Conservation (phyloP, 2,113 vertebrate genomes). For the Toxotes chatareus region DNA sequence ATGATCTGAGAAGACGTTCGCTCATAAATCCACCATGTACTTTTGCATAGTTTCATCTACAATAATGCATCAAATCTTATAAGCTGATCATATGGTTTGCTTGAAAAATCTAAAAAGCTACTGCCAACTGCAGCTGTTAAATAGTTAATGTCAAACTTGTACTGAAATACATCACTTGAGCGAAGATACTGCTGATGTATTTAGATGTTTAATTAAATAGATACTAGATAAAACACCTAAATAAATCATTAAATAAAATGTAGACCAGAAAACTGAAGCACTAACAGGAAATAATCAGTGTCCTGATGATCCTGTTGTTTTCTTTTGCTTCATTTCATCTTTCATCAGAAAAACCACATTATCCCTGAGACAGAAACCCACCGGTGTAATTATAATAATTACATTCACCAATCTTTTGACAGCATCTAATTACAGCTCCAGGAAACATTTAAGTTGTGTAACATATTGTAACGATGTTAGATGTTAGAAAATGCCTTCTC, state of each 20-base stretch:
- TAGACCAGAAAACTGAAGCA: not conserved
- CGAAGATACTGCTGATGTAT: too few relatives aligned
- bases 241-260: too few relatives aligned
- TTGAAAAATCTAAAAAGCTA: too few relatives aligned
- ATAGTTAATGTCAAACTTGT: too few relatives aligned
- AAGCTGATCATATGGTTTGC: too few relatives aligned
- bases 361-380: not conserved
- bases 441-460: constrained; percentile 6
- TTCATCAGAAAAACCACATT: constrained; percentile 8
- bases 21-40: not conserved
- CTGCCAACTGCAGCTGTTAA: too few relatives aligned
- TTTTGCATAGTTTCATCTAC: too few relatives aligned
- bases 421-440: constrained; percentile 23
- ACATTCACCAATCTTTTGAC: constrained; percentile 30
- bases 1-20: not conserved
- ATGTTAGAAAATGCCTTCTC: too few relatives aligned
- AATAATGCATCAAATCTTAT: not conserved
- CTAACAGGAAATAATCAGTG: too few relatives aligned
- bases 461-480: not conserved
- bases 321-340: not conserved
- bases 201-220: too few relatives aligned
- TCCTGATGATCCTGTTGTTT: not conserved
- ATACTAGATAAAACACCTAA: too few relatives aligned
- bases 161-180: too few relatives aligned
- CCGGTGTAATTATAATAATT: constrained; percentile 56